A percentile compares a stretch with the other conserved stretches of the same genome.
Evolutionary conservation across 2,797 vertebrate genomes (phyloP).

Genomic region (Chanos chanos): DNA sequence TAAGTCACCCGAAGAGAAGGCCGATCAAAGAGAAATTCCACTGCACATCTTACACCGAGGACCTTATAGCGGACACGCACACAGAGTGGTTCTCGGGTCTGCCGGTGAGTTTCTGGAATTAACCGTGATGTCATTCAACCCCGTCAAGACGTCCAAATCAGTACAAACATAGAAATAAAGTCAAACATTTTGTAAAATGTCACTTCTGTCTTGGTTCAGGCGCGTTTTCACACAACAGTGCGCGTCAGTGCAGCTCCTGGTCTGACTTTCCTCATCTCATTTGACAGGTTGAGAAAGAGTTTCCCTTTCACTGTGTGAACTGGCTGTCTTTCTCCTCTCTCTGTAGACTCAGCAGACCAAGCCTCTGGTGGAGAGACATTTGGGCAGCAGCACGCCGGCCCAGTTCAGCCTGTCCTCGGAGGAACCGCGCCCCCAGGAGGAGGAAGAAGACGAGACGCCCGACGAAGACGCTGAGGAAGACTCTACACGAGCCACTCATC

Average conservation of each 20-base stretch:
- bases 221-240: too few relatives aligned
- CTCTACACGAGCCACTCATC: constrained; percentile 6
- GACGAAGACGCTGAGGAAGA: not conserved
- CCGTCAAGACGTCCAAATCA: too few relatives aligned
- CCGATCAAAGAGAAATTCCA: constrained; percentile 4
- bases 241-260: too few relatives aligned
- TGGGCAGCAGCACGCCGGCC: constrained; percentile 16
- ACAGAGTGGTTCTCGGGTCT: too few relatives aligned
- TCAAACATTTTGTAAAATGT: too few relatives aligned
- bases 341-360: constrained; percentile 39
- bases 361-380: constrained; percentile 50
- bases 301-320: not conserved
- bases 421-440: constrained; percentile 1
- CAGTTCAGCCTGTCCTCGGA: constrained; percentile 26
- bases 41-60: not conserved
- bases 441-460: constrained; percentile 15
- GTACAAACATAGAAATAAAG: too few relatives aligned
- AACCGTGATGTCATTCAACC: not conserved
- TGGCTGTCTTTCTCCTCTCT: constrained; percentile 14
- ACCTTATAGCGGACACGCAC: not conserved
- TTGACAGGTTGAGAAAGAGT: too few relatives aligned
- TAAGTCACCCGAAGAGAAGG: constrained; percentile 5
- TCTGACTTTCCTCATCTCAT: too few relatives aligned
- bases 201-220: too few relatives aligned
- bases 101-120: constrained; percentile 5